Base-by-base conservation (phyloP, 2,888 invertebrate species). In the Caenorhabditis sp. region DNA sequence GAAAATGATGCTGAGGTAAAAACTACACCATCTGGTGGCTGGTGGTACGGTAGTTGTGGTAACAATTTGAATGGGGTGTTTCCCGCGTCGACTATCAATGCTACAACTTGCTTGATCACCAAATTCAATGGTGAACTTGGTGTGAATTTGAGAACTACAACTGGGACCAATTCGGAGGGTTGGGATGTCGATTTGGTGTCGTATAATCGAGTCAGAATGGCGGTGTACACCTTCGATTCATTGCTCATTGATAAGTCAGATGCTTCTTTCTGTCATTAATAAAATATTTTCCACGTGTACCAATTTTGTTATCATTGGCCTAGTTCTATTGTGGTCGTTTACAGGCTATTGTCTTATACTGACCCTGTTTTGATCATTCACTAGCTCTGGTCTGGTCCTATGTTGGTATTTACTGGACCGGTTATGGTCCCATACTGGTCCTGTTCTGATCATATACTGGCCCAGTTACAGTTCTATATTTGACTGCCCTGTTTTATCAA, bases 11-110 rank as follows among this genome's bases (percentile, higher is more conserved):
- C 59, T 26, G 59, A 52, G 21, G 21, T 20, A 38, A 38, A 56
- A 14, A 49, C 54, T 5, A 1, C 8, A 50, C 21, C 56, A 21
- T 61, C 53, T 43, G 70, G 77, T 23, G 80, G 80, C 12, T 81
- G 80, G 80, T 80, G 80, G 80, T 80, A 76, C 43, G 80, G 80
- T 53, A 68, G 64, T 57, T 81, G 80, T 49, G 75, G 74, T 7
- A 78, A 80, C 43, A 80, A 80, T 58, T 23, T 80, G 50, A 81
- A 81, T 56, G 80, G 78, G 5, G 53, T n/a, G 63, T 5, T 56
- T 56, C 25, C 5, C 43, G 14, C 17, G 3, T 12, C 10, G 17
- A 43, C 3, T 43, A 21, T 5, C 21, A 12, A 10, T 52, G 52
- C 20, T 21, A 21, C 7, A 38, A 36, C 59, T 52, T 59, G 56